These are phyloP conservation scores for Melanotaenia duboulayi DNA, from an alignment of 2,113 vertebrate species.

Conservation along the genomic window DNA sequence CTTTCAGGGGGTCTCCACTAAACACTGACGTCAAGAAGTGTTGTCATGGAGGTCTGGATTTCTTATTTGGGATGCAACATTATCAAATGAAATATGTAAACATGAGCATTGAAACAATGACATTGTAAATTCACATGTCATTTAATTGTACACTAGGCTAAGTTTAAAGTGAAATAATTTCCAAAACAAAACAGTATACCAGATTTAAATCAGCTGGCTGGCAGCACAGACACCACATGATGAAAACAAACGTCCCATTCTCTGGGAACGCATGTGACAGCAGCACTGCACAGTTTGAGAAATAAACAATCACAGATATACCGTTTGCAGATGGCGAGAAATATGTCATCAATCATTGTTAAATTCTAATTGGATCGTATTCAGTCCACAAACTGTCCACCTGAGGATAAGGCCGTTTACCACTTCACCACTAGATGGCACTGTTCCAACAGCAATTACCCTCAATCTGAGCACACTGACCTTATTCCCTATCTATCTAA, in stretches of 20 bases:
- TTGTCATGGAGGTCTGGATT: conserved; percentile 10
- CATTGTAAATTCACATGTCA: not conserved
- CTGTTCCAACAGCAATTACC: conserved; percentile 66
- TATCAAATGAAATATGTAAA: conserved; percentile 40
- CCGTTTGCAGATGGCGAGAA: conserved; percentile 18
- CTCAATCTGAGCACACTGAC: conserved; percentile 67
- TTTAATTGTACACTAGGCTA: not conserved
- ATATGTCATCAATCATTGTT: conserved; percentile 63
- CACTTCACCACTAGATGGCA: conserved; percentile 74
- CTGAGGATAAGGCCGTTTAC: conserved; percentile 12
- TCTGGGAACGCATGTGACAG: conserved; percentile 11
- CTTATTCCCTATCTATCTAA: conserved; percentile 84
- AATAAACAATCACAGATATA: conserved; percentile 31
- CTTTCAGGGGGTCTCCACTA: conserved; percentile 58
- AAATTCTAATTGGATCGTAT: conserved; percentile 48
- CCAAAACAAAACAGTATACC: not conserved
- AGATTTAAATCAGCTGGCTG: not conserved
- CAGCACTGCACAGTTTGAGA: not conserved
- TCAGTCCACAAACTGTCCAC: conserved; percentile 31
- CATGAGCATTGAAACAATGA: conserved; percentile 2
- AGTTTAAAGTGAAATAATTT: not conserved
- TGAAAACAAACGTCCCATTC: not conserved
- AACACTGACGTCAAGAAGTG: conserved; percentile 62
- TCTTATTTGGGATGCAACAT: conserved; percentile 31
- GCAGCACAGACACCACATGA: not conserved